Percentiles rank a stretch among this genome's conserved stretches.
phyloP scores from a whole-genome alignment of 1,140 invertebrate species.

The Meloidogyne hapla region DNA sequence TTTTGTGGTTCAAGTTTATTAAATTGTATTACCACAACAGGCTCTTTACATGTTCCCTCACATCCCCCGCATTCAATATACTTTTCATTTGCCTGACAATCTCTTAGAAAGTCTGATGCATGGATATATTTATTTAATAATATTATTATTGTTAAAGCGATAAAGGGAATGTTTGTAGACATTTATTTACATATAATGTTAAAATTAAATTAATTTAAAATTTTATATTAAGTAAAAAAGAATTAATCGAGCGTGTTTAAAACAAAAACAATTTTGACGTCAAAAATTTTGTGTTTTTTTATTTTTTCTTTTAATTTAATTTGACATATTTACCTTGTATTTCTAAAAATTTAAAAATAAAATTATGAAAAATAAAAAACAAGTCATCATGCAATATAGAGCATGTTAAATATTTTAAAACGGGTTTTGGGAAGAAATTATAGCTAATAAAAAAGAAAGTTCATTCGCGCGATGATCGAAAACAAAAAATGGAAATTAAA shows the following conservation, averaged over 20 bases:
- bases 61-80: slow-evolving; percentile 20
- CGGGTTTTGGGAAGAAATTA: neutral
- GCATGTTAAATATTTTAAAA: neutral
- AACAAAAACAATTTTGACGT: neutral
- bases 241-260: neutral
- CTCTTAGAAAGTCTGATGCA: slow-evolving; percentile 5
- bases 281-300: neutral
- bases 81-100: slow-evolving; percentile 23
- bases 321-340: neutral
- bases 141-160: neutral
- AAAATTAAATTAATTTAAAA: neutral
- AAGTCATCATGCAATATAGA: neutral
- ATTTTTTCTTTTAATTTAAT: neutral
- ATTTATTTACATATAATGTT: neutral
- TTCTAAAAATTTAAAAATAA: slow-evolving; percentile 1
- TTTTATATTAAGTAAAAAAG: too few species aligned
- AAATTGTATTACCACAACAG: neutral
- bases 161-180: neutral
- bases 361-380: neutral
- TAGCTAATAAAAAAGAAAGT: neutral
- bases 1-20: too few species aligned
- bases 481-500: too few species aligned
- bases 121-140: neutral
- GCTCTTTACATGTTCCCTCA: slow-evolving; percentile 18
- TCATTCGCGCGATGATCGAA: too few species aligned